Percentiles rank a stretch among this genome's conserved stretches.
These are phyloP conservation scores for Euclidia mi DNA, from an alignment of 2,888 invertebrate genomes.

Conservation along the genomic window DNA sequence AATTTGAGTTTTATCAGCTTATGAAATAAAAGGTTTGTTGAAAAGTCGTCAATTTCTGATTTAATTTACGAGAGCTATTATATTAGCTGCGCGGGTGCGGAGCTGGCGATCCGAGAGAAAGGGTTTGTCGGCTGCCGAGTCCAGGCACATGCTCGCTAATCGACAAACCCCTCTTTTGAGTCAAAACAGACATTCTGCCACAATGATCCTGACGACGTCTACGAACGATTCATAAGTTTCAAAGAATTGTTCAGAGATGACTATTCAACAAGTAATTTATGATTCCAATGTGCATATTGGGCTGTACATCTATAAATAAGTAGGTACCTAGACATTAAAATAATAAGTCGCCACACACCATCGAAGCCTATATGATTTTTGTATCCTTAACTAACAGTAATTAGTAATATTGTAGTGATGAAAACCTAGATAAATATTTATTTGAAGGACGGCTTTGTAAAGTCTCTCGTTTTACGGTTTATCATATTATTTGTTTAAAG, in stretches of 20 bases:
- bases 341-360: too few species aligned
- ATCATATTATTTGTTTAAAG: too few species aligned
- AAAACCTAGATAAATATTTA: too few species aligned
- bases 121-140: constrained; percentile 69
- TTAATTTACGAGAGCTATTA: constrained; percentile 72
- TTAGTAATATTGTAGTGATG: too few species aligned
- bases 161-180: constrained; percentile 59
- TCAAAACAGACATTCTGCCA: constrained; percentile 61
- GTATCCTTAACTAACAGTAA: too few species aligned
- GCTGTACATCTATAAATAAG: too few species aligned
- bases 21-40: constrained; percentile 65
- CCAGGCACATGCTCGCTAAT: constrained; percentile 69
- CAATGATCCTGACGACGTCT: constrained; percentile 42
- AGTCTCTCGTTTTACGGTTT: too few species aligned
- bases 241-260: neutral
- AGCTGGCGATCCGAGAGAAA: constrained; percentile 74
- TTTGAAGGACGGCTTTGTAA: too few species aligned
- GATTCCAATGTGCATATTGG: too few species aligned
- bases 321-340: too few species aligned
- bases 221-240: constrained; percentile 14
- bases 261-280: too few species aligned
- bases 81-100: constrained; percentile 60
- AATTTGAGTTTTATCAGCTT: constrained; percentile 56
- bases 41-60: constrained; percentile 72
- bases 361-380: too few species aligned